Conservation (phyloP, 1,140 invertebrate species). For the Caenorhabditis elegans region WBcel235 BX284606.5:13489001-13489500, state of each 20-base stretch:
- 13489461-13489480: background rate
- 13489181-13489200: no score
- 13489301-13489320: no score
- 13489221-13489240: no score
- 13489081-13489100: constrained; percentile 12
- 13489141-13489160: no score
- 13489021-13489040: background rate
- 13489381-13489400: background rate
- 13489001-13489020: background rate
- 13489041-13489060: background rate
- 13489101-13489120: background rate
- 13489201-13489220: no score
- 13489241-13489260: no score
- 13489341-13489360: background rate
- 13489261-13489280: no score
- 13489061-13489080: constrained; percentile 2
- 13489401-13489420: background rate
- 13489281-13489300: no score
- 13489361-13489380: constrained; percentile 12
- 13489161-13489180: no score
- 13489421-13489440: constrained; percentile 5
- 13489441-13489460: background rate
- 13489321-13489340: background rate
- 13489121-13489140: background rate
- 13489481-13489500: no score